phyloP scores from a whole-genome alignment of 1,140 invertebrate species.

The Drosophila orosa region DNA sequence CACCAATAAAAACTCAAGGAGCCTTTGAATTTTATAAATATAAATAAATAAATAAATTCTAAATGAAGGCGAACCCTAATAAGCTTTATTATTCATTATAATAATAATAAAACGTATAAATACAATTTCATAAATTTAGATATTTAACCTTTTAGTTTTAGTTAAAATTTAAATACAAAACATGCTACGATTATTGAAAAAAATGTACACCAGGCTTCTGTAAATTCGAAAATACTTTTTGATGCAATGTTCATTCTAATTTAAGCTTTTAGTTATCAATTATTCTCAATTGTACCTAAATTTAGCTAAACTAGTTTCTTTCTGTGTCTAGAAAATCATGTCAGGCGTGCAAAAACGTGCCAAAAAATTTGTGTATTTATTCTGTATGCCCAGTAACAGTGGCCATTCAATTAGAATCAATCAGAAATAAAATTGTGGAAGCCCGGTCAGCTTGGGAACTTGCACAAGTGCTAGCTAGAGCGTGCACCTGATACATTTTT shows the following conservation, averaged over 20 bases:
- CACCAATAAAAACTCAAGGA: not conserved
- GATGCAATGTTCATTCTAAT: not conserved
- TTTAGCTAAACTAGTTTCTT: constrained; percentile 4
- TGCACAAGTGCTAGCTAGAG: constrained; percentile 21
- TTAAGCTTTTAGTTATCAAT: not conserved
- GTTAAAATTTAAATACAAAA: not conserved
- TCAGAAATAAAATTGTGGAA: constrained; percentile 33
- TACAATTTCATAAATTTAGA: no score
- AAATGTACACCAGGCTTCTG: no score
- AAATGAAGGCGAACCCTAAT: no score
- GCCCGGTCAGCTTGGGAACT: constrained; percentile 30
- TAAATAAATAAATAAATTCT: no score
- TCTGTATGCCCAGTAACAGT: constrained; percentile 13
- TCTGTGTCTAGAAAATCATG: constrained; percentile 32
- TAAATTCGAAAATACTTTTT: not conserved
- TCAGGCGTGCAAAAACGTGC: constrained; percentile 74
- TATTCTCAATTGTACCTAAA: not conserved
- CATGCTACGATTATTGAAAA: no score
- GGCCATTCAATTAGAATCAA: constrained; percentile 66
- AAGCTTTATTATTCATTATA: not conserved
- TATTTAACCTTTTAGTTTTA: not conserved
- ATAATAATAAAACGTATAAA: not conserved
- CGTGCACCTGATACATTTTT: constrained; percentile 33
- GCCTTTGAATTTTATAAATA: no score
- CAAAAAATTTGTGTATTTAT: constrained; percentile 28